Evolutionary conservation across 2,888 invertebrate genomes (phyloP), one percentile per base, ranked within the genome.

Genomic region (Monoplex corrugatus): DNA sequence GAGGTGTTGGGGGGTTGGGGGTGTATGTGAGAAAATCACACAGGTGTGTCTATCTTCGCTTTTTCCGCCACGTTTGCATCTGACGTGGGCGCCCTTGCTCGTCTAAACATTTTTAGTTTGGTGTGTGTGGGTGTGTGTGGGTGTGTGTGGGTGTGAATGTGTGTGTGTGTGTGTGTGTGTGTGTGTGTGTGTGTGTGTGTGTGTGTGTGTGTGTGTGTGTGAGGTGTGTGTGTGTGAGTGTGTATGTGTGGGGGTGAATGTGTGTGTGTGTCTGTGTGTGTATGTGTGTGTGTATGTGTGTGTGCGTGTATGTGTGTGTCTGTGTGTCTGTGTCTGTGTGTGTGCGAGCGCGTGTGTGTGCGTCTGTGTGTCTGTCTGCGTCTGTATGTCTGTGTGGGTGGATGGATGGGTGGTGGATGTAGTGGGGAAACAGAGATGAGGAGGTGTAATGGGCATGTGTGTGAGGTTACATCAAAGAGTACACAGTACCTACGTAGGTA

Each of bases 21-120:
- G n/a, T n/a, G n/a, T n/a, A n/a, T n/a, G 75, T 75, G 75, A 75
- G 75, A 35, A 38, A 35, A 32, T 75, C 75, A 16, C 38, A 35
- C 75, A 75, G 75, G 75, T 75, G 75, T 38, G 75, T 75, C 75
- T 75, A 2, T 75, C 75, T 8, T 75, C 75, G 38, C 75, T 35
- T 75, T 35, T 75, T 35, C 38, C 23, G 35, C 35, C 35, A 57
- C 35, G 35, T 38, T 75, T 32, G 75, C 19, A 35, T 38, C 35
- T 1, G 38, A 6, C 10, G 3, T 75, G 75, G 75, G 75, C 75
- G 75, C 75, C 75, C 75, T 38, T 75, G 38, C 75, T 38, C 13
- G 10, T 35, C 13, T 38, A 35, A 10, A 28, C n/a, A n/a, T n/a
- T n/a, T 57, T 1, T 16, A 23, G 57, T 57, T 57, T 57, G 2